A percentile compares a stretch with the other conserved stretches of the same genome.
Conservation (phyloP, 2,888 invertebrate species). For the Macroteleia sp. region DNA sequence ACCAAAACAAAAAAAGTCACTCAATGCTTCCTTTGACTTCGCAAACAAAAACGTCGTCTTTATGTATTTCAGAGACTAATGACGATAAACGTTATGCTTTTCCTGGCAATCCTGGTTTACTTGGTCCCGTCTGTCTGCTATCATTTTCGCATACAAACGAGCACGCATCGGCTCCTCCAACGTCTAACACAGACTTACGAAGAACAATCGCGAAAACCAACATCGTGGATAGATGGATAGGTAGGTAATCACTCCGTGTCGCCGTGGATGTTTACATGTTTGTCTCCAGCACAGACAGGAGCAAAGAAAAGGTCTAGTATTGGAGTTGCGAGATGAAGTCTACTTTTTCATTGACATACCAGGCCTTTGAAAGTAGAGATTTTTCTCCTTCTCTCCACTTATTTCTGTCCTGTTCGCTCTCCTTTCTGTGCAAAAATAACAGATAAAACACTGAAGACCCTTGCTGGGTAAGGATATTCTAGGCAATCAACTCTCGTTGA, state of each 20-base stretch:
- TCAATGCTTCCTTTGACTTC: slow-evolving; percentile 32
- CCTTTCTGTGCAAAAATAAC: slow-evolving; percentile 28
- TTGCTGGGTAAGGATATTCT: slow-evolving; percentile 43
- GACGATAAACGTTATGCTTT: slow-evolving; percentile 50
- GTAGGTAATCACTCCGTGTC: slow-evolving; percentile 70
- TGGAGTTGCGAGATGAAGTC: slow-evolving; percentile 58
- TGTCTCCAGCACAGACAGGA: slow-evolving; percentile 58
- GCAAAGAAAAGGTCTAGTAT: slow-evolving; percentile 65
- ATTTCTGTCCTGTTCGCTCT: slow-evolving; percentile 25
- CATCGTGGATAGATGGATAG: slow-evolving; percentile 35
- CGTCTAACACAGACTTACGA: slow-evolving; percentile 6
- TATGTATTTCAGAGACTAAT: no score
- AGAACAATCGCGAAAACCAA: slow-evolving; percentile 55
- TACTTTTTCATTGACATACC: slow-evolving; percentile 60
- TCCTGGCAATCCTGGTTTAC: slow-evolving; percentile 29
- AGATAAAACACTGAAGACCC: slow-evolving; percentile 19
- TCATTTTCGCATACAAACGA: slow-evolving; percentile 35
- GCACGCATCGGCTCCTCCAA: slow-evolving; percentile 1
- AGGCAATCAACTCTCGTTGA: slow-evolving; percentile 54
- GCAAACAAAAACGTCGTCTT: no score
- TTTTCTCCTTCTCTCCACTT: slow-evolving; percentile 26
- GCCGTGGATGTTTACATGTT: slow-evolving; percentile 72
- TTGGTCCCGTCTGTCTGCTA: slow-evolving; percentile 14
- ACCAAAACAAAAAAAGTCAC: slow-evolving; percentile 32
- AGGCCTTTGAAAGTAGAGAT: slow-evolving; percentile 52